Percentiles rank a stretch among this genome's conserved stretches.
These are phyloP conservation scores for Cottus gobio DNA, from an alignment of 2,113 vertebrate species.

Conservation along the genomic window DNA sequence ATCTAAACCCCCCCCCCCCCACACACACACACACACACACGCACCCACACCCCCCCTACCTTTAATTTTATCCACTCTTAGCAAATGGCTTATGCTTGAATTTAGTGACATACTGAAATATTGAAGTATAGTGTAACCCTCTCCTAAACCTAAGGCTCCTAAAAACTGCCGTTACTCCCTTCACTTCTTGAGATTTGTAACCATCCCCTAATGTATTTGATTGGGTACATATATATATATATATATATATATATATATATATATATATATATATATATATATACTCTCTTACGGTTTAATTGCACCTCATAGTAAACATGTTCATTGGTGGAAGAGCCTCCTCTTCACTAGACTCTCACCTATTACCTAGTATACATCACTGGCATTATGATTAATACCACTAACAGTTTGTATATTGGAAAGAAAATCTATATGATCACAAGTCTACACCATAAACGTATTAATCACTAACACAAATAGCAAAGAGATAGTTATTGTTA, in stretches of 20 bases:
- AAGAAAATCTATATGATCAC: background rate
- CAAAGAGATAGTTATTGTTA: background rate
- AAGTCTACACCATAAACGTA: conserved; percentile 25
- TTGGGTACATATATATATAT: no score
- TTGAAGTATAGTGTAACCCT: background rate
- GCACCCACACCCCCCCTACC: background rate
- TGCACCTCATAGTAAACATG: background rate
- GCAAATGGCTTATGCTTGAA: background rate
- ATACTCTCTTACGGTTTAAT: no score
- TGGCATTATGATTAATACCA: conserved; percentile 19
- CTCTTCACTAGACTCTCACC: background rate
- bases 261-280: no score
- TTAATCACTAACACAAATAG: conserved; percentile 6
- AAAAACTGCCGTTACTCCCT: conserved; percentile 9
- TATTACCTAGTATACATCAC: background rate
- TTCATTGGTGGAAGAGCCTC: background rate
- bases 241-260: no score
- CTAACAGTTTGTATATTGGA: conserved; percentile 14
- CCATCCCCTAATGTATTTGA: background rate
- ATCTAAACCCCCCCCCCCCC: conserved; percentile 5
- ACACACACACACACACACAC: background rate
- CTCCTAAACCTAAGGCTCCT: conserved; percentile 1
- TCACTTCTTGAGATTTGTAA: background rate
- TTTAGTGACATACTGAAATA: conserved; percentile 34
- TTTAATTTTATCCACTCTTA: conserved; percentile 14